A percentile compares a stretch with the other conserved stretches of the same genome.
Evolutionary conservation across 2,797 vertebrate species (phyloP).

Genomic region (Strix occidentalis): DNA sequence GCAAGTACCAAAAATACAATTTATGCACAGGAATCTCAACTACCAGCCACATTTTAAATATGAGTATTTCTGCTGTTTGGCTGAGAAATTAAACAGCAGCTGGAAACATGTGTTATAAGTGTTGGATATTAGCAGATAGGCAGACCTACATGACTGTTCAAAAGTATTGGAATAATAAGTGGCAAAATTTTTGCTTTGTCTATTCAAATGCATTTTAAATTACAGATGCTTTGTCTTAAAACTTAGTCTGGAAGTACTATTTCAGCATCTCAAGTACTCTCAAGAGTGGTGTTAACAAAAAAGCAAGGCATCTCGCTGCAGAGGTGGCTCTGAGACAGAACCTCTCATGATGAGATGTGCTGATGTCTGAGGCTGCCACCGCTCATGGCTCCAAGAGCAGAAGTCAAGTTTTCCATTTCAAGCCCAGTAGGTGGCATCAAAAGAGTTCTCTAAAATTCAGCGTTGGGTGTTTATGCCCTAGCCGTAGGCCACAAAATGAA

Average conservation of each 20-base stretch:
- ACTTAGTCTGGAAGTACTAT: neutral
- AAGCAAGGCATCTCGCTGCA: neutral
- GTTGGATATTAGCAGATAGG: neutral
- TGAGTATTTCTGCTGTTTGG: neutral
- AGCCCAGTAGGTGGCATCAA: conserved; percentile 56
- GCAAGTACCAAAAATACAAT: neutral
- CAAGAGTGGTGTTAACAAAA: neutral
- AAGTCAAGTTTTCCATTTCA: neutral
- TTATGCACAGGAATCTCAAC: neutral
- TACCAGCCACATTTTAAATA: neutral
- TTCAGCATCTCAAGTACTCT: neutral
- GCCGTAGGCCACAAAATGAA: neutral
- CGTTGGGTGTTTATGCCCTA: neutral
- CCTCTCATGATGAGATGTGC: neutral
- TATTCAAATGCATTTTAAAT: neutral
- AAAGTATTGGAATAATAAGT: neutral
- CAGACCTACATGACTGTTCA: neutral
- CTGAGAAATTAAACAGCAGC: neutral
- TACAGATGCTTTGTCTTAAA: neutral
- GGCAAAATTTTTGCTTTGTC: neutral
- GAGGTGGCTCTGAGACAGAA: neutral
- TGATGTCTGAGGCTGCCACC: neutral
- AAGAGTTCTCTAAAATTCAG: neutral
- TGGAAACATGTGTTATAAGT: neutral
- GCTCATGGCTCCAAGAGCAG: neutral